A percentile compares a stretch with the other conserved stretches of the same genome.
phyloP scores from a whole-genome alignment of 2,797 vertebrate genomes.

The Fundulus diaphanus region DNA sequence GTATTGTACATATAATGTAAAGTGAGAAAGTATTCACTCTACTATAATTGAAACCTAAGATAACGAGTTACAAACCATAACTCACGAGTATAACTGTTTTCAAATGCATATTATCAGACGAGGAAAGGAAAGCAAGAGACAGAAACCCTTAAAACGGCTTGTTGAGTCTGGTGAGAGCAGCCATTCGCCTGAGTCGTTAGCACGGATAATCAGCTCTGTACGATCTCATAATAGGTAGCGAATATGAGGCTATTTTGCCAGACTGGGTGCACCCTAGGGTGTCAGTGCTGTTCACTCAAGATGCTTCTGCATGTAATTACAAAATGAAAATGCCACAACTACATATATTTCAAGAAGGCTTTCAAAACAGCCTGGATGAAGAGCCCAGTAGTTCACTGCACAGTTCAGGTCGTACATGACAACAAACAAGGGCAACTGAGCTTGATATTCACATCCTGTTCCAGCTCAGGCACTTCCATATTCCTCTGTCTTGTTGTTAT shows the following conservation, averaged over 20 bases:
- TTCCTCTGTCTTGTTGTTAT: slow-evolving; percentile 19
- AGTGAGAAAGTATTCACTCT: background rate
- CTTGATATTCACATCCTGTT: slow-evolving; percentile 34
- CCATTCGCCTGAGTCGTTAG: slow-evolving; percentile 38
- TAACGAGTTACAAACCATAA: slow-evolving; percentile 7
- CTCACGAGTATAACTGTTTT: slow-evolving; percentile 3
- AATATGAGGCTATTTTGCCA: slow-evolving; percentile 42
- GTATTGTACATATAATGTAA: no score
- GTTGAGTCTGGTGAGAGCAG: slow-evolving; percentile 22
- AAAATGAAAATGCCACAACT: slow-evolving; percentile 35
- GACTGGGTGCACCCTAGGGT: slow-evolving; percentile 31
- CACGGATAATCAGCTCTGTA: slow-evolving; percentile 51
- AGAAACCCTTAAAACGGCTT: slow-evolving; percentile 8
- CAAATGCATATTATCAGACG: slow-evolving; percentile 2
- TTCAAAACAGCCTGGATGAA: slow-evolving; percentile 25
- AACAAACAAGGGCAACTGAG: slow-evolving; percentile 30
- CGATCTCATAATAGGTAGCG: slow-evolving; percentile 33
- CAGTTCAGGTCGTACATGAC: slow-evolving; percentile 32
- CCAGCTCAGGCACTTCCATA: slow-evolving; percentile 7
- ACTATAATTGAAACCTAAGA: background rate
- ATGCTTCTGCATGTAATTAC: slow-evolving; percentile 40
- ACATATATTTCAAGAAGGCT: slow-evolving; percentile 27
- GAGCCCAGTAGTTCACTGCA: slow-evolving; percentile 13
- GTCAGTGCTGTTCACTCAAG: slow-evolving; percentile 37
- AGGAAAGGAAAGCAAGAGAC: slow-evolving; percentile 3